phyloP scores from a whole-genome alignment of 2,888 invertebrate genomes.

The Cerastis leucographa region DNA sequence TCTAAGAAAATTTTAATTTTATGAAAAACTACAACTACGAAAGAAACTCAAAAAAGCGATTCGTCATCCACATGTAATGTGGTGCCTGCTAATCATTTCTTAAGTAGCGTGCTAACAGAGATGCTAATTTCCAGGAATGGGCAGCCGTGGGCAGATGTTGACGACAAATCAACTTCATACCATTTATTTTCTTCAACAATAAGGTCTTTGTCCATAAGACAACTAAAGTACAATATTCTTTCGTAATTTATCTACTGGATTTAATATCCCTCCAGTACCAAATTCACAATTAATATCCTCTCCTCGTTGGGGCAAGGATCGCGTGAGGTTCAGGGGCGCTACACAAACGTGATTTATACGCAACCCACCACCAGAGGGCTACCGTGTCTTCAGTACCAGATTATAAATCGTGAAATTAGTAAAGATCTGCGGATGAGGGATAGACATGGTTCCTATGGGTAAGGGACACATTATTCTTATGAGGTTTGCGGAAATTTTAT shows the following conservation, averaged over 20 bases:
- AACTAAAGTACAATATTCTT: background rate
- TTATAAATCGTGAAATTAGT: conserved; percentile 81
- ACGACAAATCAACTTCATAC: background rate
- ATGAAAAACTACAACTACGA: background rate
- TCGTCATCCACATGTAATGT: background rate
- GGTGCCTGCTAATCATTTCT: too few relatives aligned
- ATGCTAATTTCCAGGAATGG: background rate
- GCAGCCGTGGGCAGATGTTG: background rate
- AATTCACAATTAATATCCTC: conserved; percentile 56
- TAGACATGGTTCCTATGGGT: conserved; percentile 67
- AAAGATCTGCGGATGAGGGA: conserved; percentile 77
- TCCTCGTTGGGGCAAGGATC: conserved; percentile 55
- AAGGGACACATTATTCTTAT: conserved; percentile 50
- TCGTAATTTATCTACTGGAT: conserved; percentile 18
- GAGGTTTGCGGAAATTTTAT: conserved; percentile 19
- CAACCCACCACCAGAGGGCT: conserved; percentile 60
- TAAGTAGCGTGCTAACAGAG: background rate
- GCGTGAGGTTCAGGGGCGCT: conserved; percentile 74
- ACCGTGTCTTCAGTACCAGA: conserved; percentile 71
- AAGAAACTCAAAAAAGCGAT: background rate
- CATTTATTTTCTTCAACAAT: background rate
- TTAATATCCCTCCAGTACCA: conserved; percentile 18
- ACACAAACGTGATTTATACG: conserved; percentile 81
- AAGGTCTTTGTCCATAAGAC: too few relatives aligned
- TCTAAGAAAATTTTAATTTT: too few relatives aligned